Base-by-base conservation (phyloP, 2,797 vertebrate genomes). In the Nannoperca australis region DNA sequence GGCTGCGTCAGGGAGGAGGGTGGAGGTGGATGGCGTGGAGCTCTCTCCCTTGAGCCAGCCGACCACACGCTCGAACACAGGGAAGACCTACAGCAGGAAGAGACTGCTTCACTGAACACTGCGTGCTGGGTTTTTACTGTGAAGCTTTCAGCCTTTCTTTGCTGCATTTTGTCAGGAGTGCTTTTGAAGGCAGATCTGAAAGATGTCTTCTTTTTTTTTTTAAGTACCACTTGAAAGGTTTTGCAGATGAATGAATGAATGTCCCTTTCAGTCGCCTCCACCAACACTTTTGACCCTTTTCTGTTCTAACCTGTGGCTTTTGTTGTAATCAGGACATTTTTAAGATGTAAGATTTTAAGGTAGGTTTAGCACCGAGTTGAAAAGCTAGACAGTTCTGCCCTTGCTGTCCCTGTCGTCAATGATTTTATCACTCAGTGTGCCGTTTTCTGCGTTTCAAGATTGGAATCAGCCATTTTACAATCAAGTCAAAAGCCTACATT, bases 31-130 rank as follows among this genome's bases (percentile, higher is more conserved):
- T 0, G 83, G 20, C 14, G 69, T 1, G 83, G 63, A 85, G 66
- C 34, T n/a, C 0, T 97, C 96, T 49, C 96, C 97, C 3, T 93
- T 96, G 74, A 93, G 66, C 55, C 85, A 70, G 3, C 70, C 85
- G 0, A 24, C 79, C 44, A 91, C 81, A 73, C 94, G 63, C 61
- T 91, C 58, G 3, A 79, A 82, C 54, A 64, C 91, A 32, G 90
- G 89, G 76, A 96, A 90, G 84, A 95, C 91, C 20, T 97, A 96
- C 82, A 96, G 96, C 38, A 94, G 97, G 82, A 99, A 97, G 93
- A 97, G 96, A 77, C 93, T 98, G 38, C 89, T 97, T 13, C 87
- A 88, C 42, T 94, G 84, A 92, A 55, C 18, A n/a, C 3, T 4
- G 15, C 54, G 0, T 42, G 36, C 53, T 45, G 36, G 55, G 27